Conservation (phyloP, 2,113 vertebrate species). For the Bos indicus region DNA sequence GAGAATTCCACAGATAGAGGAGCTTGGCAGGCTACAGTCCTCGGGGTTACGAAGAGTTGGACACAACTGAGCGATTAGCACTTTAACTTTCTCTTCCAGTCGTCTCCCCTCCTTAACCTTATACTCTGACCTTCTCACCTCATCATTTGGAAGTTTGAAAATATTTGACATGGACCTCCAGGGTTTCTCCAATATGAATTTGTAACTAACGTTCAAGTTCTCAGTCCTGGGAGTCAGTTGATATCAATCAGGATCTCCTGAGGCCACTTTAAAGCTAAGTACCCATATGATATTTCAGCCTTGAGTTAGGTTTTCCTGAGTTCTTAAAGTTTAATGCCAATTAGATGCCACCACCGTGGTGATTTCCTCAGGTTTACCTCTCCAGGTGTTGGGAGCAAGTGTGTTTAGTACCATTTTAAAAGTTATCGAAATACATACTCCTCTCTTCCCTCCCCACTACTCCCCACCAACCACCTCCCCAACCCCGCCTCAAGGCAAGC, state of each 20-base stretch:
- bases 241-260: neutral
- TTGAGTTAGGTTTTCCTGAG: neutral
- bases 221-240: neutral
- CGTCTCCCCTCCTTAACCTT: neutral
- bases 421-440: neutral
- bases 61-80: neutral
- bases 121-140: neutral
- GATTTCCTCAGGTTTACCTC: neutral
- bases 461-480: neutral
- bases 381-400: neutral
- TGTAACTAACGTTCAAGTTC: neutral
- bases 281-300: neutral
- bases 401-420: neutral
- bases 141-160: neutral
- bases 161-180: neutral
- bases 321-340: neutral
- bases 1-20: neutral
- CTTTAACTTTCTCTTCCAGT: neutral
- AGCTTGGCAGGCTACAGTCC: neutral
- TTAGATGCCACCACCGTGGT: neutral
- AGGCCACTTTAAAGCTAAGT: neutral
- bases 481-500: accelerated
- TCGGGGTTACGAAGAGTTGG: accelerated
- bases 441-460: neutral
- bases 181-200: neutral